Conservation (phyloP, 92 coral and sea anemone genomes). For the Siderastrea radians region DNA sequence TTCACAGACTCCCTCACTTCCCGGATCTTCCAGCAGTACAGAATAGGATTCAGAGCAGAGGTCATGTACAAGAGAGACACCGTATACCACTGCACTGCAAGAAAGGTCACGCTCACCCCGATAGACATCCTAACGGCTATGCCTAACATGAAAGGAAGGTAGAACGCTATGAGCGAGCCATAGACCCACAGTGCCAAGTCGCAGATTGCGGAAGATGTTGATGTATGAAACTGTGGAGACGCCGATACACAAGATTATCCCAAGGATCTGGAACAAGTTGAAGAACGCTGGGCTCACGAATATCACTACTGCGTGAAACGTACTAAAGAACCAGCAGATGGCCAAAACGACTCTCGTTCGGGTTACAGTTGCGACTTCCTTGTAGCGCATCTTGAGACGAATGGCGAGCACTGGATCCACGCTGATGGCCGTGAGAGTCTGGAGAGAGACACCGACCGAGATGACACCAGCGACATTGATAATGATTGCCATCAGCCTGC, state of each 20-base stretch:
- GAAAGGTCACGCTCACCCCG: not conserved
- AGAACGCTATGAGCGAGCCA: conserved; percentile 7
- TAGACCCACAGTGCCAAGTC: conserved; percentile 28
- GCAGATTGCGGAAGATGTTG: conserved; percentile 2
- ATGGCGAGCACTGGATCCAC: conserved; percentile 7
- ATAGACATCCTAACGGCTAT: not conserved
- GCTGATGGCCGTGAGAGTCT: conserved; percentile 20
- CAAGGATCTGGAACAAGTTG: conserved; percentile 10
- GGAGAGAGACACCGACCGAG: conserved; percentile 13
- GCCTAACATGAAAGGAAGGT: conserved; percentile 18
- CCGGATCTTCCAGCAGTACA: conserved; percentile 27
- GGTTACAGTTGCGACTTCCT: not conserved
- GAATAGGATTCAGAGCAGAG: conserved; percentile 17
- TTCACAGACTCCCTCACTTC: conserved; percentile 13
- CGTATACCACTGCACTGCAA: conserved; percentile 6
- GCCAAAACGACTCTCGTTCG: not conserved
- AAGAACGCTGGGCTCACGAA: conserved; percentile 14
- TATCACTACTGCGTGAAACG: conserved; percentile 2
- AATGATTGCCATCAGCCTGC: conserved; percentile 4
- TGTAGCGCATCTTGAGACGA: conserved; percentile 31
- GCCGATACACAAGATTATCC: conserved; percentile 5
- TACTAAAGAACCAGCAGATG: conserved; percentile 32
- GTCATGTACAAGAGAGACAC: conserved; percentile 18
- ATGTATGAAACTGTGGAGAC: conserved; percentile 13
- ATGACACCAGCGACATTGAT: conserved; percentile 19